A percentile compares a stretch with the other conserved stretches of the same genome.
phyloP scores from a whole-genome alignment of 2,113 vertebrate species.

The Corynorhinus townsendii region DNA sequence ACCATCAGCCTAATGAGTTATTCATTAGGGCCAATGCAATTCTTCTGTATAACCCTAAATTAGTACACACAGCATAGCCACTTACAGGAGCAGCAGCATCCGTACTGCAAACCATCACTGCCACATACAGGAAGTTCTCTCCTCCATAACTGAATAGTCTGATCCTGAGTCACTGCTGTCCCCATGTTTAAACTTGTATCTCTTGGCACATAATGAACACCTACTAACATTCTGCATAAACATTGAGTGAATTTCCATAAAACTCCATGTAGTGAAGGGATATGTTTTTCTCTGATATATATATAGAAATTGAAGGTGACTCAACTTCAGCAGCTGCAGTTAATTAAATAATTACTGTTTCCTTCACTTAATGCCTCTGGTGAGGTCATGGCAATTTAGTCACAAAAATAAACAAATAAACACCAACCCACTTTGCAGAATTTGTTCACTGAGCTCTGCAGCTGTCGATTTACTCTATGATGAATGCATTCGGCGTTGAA shows the following conservation, averaged over 20 bases:
- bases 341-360: constrained; percentile 53
- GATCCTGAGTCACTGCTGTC: background rate
- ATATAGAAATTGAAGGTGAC: background rate
- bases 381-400: background rate
- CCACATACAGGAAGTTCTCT: background rate
- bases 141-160: background rate
- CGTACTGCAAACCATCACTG: background rate
- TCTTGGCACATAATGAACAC: background rate
- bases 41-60: background rate
- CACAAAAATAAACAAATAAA: constrained; percentile 36
- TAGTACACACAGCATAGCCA: background rate
- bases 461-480: background rate
- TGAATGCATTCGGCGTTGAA: background rate
- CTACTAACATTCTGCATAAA: background rate
- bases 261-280: background rate
- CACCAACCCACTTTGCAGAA: background rate
- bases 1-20: background rate
- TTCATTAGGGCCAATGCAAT: background rate
- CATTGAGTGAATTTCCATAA: background rate
- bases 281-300: background rate
- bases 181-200: background rate
- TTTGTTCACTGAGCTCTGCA: background rate
- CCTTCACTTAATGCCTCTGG: background rate
- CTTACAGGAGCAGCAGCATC: background rate
- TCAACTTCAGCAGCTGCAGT: constrained; percentile 45